Evolutionary conservation across 1,140 invertebrate species (phyloP).

Genomic region (Agrypnia vestita): DNA sequence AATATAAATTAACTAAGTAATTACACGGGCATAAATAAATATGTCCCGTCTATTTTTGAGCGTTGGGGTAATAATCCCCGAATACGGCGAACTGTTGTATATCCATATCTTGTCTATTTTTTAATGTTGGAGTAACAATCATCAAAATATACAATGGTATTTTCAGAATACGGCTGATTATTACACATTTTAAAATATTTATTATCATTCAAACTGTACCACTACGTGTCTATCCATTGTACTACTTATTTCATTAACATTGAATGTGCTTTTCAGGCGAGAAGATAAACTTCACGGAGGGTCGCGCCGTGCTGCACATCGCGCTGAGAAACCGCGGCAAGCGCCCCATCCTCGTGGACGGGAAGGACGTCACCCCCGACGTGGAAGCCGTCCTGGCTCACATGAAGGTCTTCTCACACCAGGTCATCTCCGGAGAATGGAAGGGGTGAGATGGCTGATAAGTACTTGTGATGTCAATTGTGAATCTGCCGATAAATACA

Average conservation of each 20-base stretch:
- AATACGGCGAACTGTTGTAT: too few relatives aligned
- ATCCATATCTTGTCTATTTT: too few relatives aligned
- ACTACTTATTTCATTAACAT: neutral
- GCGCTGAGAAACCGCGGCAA: conserved; percentile 93
- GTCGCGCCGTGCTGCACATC: conserved; percentile 94
- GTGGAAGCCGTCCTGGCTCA: conserved; percentile 94
- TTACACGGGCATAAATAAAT: too few relatives aligned
- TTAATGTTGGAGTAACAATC: too few relatives aligned
- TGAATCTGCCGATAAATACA: neutral
- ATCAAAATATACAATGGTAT: too few relatives aligned
- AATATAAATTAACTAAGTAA: too few relatives aligned
- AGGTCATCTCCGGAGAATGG: conserved; percentile 80
- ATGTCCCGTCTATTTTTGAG: too few relatives aligned
- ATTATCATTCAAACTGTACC: too few relatives aligned
- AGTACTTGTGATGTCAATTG: neutral
- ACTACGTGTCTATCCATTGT: too few relatives aligned
- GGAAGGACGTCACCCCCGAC: conserved; percentile 94
- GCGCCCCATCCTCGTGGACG: conserved; percentile 86
- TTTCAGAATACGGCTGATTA: too few relatives aligned
- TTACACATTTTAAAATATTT: too few relatives aligned
- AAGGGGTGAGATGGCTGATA: conserved; percentile 70
- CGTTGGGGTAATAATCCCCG: too few relatives aligned
- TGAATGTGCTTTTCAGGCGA: conserved; percentile 75
- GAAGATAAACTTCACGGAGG: conserved; percentile 98
- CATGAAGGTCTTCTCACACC: conserved; percentile 94